These are phyloP conservation scores for Schizaphis graminum DNA, from an alignment of 2,888 invertebrate species.

Conservation along the genomic window DNA sequence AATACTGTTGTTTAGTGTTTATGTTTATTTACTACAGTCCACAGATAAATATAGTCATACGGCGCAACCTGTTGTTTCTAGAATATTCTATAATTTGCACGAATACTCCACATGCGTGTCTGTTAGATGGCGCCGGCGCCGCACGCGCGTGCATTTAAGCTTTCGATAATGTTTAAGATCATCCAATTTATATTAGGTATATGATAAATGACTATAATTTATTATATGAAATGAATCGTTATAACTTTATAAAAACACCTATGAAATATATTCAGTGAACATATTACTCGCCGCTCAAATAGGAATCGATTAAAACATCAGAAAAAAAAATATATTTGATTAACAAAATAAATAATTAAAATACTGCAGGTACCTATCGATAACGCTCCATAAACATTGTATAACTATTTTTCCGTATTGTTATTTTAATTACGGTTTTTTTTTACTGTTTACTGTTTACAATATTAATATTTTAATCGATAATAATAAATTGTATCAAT, in stretches of 20 bases:
- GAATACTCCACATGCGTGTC: neutral
- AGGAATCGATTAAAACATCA: neutral
- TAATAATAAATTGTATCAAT: no score
- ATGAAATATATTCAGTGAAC: neutral
- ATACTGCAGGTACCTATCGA: neutral
- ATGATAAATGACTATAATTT: neutral
- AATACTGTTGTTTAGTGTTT: neutral
- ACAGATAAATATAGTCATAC: neutral
- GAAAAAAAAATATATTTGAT: neutral
- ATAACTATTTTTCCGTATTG: neutral
- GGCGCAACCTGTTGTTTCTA: slow-evolving; percentile 53
- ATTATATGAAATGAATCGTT: neutral
- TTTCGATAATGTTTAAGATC: neutral
- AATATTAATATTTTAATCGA: no score
- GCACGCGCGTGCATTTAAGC: neutral
- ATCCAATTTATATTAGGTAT: neutral
- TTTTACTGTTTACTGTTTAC: neutral
- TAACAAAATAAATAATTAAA: neutral
- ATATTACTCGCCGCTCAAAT: neutral
- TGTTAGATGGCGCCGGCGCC: neutral
- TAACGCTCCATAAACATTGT: neutral
- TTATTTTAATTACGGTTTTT: neutral
- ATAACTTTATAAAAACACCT: neutral
- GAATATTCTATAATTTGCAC: slow-evolving; percentile 28
- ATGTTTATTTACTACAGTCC: neutral